Base-by-base conservation (phyloP, 2,797 vertebrate genomes). In the Loriculus beryllinus region DNA sequence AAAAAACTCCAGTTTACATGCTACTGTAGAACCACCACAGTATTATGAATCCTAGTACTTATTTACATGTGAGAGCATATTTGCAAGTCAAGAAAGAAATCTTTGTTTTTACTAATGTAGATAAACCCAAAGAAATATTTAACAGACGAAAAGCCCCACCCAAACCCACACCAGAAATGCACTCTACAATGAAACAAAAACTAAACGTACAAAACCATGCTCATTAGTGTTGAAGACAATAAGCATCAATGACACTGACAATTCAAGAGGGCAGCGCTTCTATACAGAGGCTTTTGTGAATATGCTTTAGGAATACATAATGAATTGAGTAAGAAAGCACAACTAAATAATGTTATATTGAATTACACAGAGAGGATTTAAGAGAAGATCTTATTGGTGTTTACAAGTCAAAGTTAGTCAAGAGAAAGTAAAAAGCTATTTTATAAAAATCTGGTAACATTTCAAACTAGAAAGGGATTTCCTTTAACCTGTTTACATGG, bases 241-340 rank as follows among this genome's bases (percentile, higher is more conserved):
- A 97, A 96, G 95, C 96, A 97, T 97, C 88, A 97, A 95, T 97
- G 92, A 97, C 97, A 97, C 96, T 96, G 86, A 98, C 86, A 96
- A 94, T 89, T 78, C 49, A 90, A 88, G 76, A 88, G 35, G 82
- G 65, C 35, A 78, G 57, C 86, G 90, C 86, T 68, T 91, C 85
- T 83, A 31, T 5, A 82, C 7, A 20, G 47, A 90, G 63, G 77
- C 68, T 83, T 92, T 77, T 84, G 76, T 75, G 90, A 89, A 83
- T 86, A 83, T 18, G 63, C 77, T 94, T 94, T 78, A 89, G 82
- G 57, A 78, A 76, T 54, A 83, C 48, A 42, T 3, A 78, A 87
- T 26, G 57, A 92, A 78, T 76, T 68, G 25, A 81, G 51, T 69
- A 78, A 76, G 62, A 84, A 84, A 79, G 77, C 47, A 85, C 31